These are phyloP conservation scores for Nephrotoma appendiculata DNA, from an alignment of 2,888 invertebrate species.

Conservation along the genomic window DNA sequence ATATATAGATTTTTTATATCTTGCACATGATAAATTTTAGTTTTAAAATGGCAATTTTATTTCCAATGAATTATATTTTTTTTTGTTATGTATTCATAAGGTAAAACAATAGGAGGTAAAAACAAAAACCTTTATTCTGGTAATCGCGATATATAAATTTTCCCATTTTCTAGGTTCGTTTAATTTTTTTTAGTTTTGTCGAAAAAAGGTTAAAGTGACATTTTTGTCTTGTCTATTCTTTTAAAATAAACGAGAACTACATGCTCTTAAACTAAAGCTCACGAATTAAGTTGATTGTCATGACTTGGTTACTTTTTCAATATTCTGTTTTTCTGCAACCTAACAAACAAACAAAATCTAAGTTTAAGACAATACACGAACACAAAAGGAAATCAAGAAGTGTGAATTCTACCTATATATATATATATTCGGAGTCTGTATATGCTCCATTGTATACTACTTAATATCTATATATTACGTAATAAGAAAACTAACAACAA, in stretches of 20 bases:
- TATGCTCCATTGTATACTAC: neutral
- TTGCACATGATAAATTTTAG: neutral
- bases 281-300: neutral
- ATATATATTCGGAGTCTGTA: neutral
- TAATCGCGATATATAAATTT: neutral
- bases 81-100: neutral
- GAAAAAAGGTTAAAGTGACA: neutral
- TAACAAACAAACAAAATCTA: neutral
- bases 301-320: neutral
- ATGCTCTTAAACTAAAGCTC: neutral
- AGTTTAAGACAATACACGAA: no score
- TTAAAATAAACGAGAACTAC: neutral
- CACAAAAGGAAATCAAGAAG: neutral
- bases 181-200: neutral
- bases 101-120: neutral
- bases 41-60: neutral
- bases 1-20: neutral
- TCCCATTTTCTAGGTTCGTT: neutral
- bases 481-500: neutral
- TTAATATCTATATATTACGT: neutral
- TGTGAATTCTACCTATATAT: neutral
- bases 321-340: neutral
- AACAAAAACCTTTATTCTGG: neutral
- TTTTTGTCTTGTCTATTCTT: neutral
- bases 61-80: neutral